A percentile compares a stretch with the other conserved stretches of the same genome.
Evolutionary conservation across 1,140 invertebrate species (phyloP).

Genomic region (Papilio polyxenes): DNA sequence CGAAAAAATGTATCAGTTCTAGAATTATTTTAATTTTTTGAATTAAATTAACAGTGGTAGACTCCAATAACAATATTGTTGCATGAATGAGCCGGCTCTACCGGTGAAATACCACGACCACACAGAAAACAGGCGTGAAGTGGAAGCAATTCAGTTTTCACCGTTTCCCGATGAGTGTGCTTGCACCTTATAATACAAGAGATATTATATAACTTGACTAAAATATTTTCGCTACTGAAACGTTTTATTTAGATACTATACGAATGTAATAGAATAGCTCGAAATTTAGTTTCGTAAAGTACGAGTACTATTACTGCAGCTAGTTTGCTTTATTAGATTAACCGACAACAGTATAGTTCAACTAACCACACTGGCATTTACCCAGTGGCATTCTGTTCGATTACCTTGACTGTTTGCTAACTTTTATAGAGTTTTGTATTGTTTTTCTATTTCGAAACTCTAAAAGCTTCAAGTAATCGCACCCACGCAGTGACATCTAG

Average conservation of each 20-base stretch:
- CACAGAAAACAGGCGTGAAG: too few species aligned
- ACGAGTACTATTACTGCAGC: not conserved
- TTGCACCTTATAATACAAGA: too few species aligned
- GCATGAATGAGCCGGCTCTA: too few species aligned
- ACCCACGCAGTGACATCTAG: constrained; percentile 1
- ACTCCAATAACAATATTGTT: too few species aligned
- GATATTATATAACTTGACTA: too few species aligned
- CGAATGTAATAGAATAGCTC: not conserved
- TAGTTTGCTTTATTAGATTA: constrained; percentile 12
- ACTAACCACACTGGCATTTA: not conserved
- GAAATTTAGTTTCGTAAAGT: not conserved
- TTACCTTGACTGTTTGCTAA: constrained; percentile 21
- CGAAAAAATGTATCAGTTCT: too few species aligned
- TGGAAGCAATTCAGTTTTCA: too few species aligned
- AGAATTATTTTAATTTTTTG: too few species aligned
- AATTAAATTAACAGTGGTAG: too few species aligned
- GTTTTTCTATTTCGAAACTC: not conserved
- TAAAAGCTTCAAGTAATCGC: not conserved
- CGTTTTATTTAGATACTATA: not conserved
- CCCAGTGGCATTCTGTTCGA: not conserved
- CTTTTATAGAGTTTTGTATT: constrained; percentile 10
- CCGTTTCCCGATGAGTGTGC: too few species aligned
- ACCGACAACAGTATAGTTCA: not conserved
- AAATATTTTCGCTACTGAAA: too few species aligned
- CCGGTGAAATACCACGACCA: too few species aligned